Evolutionary conservation across 2,888 invertebrate genomes (phyloP).

Genomic region (Megamerina dolium): DNA sequence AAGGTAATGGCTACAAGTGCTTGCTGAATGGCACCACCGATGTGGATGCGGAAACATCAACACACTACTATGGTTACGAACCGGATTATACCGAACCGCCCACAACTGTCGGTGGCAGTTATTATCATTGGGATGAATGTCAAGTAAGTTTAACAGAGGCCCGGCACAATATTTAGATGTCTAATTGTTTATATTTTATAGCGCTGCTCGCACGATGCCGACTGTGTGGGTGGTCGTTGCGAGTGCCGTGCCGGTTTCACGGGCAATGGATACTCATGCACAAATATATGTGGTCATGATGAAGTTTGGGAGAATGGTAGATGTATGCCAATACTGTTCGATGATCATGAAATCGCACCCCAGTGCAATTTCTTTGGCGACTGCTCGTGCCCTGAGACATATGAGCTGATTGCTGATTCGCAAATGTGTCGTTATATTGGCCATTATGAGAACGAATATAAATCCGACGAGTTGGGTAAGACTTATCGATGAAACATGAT

Average conservation of each 20-base stretch:
- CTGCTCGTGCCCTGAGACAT: conserved; percentile 53
- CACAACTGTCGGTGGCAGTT: conserved; percentile 5
- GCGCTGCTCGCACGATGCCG: conserved; percentile 60
- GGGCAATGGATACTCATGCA: conserved; percentile 60
- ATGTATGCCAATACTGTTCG: conserved; percentile 35
- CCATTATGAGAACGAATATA: conserved; percentile 25
- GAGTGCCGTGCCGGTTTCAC: conserved; percentile 62
- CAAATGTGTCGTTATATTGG: conserved; percentile 30
- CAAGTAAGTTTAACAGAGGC: conserved; percentile 28
- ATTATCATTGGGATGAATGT: conserved; percentile 30
- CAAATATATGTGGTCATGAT: conserved; percentile 35
- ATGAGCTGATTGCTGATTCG: conserved; percentile 46
- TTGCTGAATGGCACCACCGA: conserved; percentile 24
- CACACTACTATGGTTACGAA: too few species aligned
- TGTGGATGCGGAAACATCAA: conserved; percentile 32
- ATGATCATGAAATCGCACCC: conserved; percentile 37
- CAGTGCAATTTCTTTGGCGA: conserved; percentile 43
- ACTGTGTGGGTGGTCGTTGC: conserved; percentile 72
- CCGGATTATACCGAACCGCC: conserved; percentile 4
- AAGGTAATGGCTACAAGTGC: conserved; percentile 78
- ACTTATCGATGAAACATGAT: neutral
- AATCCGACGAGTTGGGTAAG: conserved; percentile 31
- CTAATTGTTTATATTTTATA: conserved; percentile 19
- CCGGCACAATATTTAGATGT: too few species aligned
- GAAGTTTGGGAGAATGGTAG: conserved; percentile 41